These are phyloP conservation scores for Megamerina dolium DNA, from an alignment of 2,888 invertebrate genomes.

Conservation along the genomic window DNA sequence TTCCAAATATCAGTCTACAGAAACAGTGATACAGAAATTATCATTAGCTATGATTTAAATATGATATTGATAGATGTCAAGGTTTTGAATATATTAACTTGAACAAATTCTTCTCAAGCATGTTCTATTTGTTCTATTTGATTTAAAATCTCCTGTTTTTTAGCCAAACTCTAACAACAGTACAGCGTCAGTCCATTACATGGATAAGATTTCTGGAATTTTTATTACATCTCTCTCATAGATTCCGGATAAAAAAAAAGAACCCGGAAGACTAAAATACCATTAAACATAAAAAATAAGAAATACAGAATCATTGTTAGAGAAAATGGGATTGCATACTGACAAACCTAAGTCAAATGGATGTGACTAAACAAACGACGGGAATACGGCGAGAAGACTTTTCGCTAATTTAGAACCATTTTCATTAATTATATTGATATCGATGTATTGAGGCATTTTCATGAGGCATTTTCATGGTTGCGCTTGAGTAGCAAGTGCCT, in stretches of 20 bases:
- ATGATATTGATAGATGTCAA: too few species aligned
- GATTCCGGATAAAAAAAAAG: slow-evolving; percentile 5
- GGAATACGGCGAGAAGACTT: slow-evolving; percentile 6
- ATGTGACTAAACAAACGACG: slow-evolving; percentile 9
- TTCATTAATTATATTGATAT: background rate
- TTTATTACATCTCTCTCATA: slow-evolving; percentile 12
- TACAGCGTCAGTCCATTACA: slow-evolving; percentile 13
- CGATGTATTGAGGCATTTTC: background rate
- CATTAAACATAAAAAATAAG: slow-evolving; percentile 4
- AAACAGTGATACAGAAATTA: too few species aligned
- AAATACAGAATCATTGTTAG: slow-evolving; percentile 9
- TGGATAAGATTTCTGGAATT: slow-evolving; percentile 14
- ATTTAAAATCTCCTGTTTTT: too few species aligned
- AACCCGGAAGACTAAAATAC: slow-evolving; percentile 3
- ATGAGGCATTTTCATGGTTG: too few species aligned
- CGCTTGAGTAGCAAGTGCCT: too few species aligned
- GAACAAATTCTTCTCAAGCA: too few species aligned
- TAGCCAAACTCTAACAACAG: too few species aligned
- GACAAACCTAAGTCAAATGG: slow-evolving; percentile 14
- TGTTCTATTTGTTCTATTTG: too few species aligned
- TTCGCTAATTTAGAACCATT: background rate
- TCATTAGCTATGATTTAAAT: too few species aligned
- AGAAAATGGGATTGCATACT: slow-evolving; percentile 13
- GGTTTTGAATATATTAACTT: too few species aligned
- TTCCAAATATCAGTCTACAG: too few species aligned